These are phyloP conservation scores for Crypturellus undulatus DNA, from an alignment of 2,113 vertebrate genomes.

Conservation along the genomic window DNA sequence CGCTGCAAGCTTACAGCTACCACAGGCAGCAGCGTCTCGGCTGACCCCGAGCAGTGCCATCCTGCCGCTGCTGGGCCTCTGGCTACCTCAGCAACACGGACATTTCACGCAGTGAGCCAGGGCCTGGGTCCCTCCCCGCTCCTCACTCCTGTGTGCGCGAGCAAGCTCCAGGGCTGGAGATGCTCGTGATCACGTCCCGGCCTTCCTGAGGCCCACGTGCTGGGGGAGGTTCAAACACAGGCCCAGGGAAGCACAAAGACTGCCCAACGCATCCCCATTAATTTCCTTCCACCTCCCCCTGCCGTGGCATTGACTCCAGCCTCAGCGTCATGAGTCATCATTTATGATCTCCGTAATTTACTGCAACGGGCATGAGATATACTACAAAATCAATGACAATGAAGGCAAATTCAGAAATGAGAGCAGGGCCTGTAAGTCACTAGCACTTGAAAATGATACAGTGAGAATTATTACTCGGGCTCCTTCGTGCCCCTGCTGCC, in stretches of 20 bases:
- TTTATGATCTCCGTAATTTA: slow-evolving; percentile 63
- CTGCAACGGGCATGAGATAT: slow-evolving; percentile 45
- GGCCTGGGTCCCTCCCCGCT: fast-evolving
- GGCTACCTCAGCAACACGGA: background rate
- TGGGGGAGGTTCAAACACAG: background rate
- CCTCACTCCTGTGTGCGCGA: background rate
- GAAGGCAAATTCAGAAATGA: slow-evolving; percentile 57
- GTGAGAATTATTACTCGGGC: slow-evolving; percentile 45
- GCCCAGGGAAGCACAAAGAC: slow-evolving; percentile 2
- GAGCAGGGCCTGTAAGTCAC: slow-evolving; percentile 56
- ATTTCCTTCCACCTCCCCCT: slow-evolving; percentile 21
- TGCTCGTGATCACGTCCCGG: too few species aligned
- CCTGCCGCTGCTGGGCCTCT: fast-evolving
- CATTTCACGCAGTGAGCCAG: background rate
- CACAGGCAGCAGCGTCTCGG: background rate
- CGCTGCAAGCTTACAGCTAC: background rate
- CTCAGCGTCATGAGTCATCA: slow-evolving; percentile 46
- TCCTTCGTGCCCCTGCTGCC: background rate
- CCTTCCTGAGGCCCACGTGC: background rate
- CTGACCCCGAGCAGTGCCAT: background rate
- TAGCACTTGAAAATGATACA: slow-evolving; percentile 25
- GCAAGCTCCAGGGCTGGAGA: background rate
- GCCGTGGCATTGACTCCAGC: slow-evolving; percentile 33
- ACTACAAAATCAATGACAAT: slow-evolving; percentile 67
- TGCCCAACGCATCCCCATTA: background rate